Base-by-base conservation (phyloP, 2,113 vertebrate species). In the Centrocercus urophasianus region DNA sequence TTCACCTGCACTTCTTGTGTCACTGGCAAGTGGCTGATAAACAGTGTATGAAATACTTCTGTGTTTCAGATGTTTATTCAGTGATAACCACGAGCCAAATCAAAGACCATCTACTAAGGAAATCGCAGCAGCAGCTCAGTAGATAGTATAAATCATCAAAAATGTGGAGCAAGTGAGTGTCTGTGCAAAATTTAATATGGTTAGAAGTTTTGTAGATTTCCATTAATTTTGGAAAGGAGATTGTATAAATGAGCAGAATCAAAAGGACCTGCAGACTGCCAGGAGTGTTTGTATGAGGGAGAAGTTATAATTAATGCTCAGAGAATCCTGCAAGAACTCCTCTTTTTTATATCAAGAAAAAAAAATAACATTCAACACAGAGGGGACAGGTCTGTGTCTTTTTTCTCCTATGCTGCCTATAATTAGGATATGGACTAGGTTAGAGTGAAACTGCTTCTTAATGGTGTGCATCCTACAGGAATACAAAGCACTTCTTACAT, bases 171-270 rank as follows among this genome's bases (percentile, higher is more conserved):
- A 78, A 93, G 43, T 17, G 67, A 74, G 42, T 1, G 1, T 60
- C 52, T 3, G 6, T 72, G n/a, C 12, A 78, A 73, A 95, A 86
- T 75, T 47, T 80, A 93, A 65, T 67, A 77, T 15, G 81, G 30
- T 57, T 77, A 47, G 47, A 88, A 88, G 43, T 21, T 74, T 80
- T 91, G 65, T 17, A 67, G 27, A 14, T 80, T 88, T 87, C 72
- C 6, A 86, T 85, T 92, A 80, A 67, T 71, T 93, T 89, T 81
- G 52, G 61, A 94, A 91, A 94, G 34, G 19, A 71, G 25, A 67
- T 15, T 20, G 64, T 27, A 63, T 28, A 70, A n/a, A 72, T 83
- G 18, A 42, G 8, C 34, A 81, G 66, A 75, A 78, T 71, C 12
- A 48, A 89, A 88, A 84, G 13, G 28, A 45, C 13, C 57, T 89